Percentiles rank a stretch among this genome's conserved stretches.
phyloP scores from a whole-genome alignment of 2,888 invertebrate genomes.

The Sicus ferrugineus region DNA sequence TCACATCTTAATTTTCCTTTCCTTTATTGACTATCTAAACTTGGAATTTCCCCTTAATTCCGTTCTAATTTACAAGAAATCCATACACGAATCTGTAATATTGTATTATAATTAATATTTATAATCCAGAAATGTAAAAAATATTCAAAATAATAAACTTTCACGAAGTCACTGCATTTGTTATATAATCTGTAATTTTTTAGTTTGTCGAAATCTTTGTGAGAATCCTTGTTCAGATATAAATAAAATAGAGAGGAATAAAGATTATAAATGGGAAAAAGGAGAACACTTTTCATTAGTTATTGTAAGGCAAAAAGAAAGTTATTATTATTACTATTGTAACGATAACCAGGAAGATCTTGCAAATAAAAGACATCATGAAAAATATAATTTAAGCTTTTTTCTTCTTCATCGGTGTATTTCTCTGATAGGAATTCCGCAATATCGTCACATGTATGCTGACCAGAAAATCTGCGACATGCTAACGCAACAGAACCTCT shows the following conservation, averaged over 20 bases:
- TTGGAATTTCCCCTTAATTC: not conserved
- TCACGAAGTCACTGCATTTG: too few species aligned
- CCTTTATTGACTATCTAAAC: not conserved
- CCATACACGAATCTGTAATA: too few species aligned
- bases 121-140: not conserved
- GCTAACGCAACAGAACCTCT: too few species aligned
- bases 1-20: not conserved
- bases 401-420: not conserved
- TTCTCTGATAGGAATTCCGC: not conserved
- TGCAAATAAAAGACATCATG: not conserved
- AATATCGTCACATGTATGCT: too few species aligned
- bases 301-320: constrained; percentile 24
- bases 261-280: not conserved
- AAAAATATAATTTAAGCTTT: not conserved
- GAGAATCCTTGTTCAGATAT: constrained; percentile 11
- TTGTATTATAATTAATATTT: too few species aligned
- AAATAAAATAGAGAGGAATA: constrained; percentile 6
- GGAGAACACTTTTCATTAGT: constrained; percentile 1
- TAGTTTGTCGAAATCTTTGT: not conserved
- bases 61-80: not conserved
- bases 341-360: constrained; percentile 4
- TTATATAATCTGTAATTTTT: not conserved
- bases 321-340: constrained; percentile 28
- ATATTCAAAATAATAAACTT: not conserved
- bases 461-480: too few species aligned